phyloP scores from a whole-genome alignment of 1,140 invertebrate genomes.

The Wiebesia pumilae region DNA sequence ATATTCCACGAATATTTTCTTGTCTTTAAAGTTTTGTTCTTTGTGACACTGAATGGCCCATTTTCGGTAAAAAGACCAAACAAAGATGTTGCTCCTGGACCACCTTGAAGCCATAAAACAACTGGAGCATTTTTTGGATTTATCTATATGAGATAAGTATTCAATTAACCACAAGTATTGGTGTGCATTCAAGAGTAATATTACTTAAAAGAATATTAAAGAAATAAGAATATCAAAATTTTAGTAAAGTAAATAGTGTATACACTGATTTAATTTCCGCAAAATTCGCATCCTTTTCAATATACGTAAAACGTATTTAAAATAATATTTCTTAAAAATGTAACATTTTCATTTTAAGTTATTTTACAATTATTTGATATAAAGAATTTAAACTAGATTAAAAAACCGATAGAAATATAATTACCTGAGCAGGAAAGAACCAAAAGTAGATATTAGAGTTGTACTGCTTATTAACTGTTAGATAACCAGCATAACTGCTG shows the following conservation, averaged over 20 bases:
- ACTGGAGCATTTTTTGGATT: slow-evolving; percentile 80
- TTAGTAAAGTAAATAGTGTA: too few species aligned
- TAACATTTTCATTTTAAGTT: too few species aligned
- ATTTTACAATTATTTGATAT: too few species aligned
- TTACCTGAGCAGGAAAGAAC: slow-evolving; percentile 85
- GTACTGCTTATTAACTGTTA: slow-evolving; percentile 84
- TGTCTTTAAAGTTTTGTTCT: slow-evolving; percentile 76
- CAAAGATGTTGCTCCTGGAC: slow-evolving; percentile 87
- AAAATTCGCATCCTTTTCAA: too few species aligned
- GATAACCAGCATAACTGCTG: slow-evolving; percentile 80
- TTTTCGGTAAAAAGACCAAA: slow-evolving; percentile 89
- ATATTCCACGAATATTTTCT: slow-evolving; percentile 85
- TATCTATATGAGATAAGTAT: slow-evolving; percentile 55
- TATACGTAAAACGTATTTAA: too few species aligned
- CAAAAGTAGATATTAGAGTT: slow-evolving; percentile 92
- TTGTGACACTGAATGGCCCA: slow-evolving; percentile 83
- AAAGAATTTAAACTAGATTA: background rate
- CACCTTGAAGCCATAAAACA: slow-evolving; percentile 90
- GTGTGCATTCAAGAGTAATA: too few species aligned
- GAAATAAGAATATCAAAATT: background rate
- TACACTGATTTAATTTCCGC: too few species aligned
- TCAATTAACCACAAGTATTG: background rate
- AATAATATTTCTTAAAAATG: background rate
- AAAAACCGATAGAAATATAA: background rate
- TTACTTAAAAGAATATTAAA: too few species aligned